These are phyloP conservation scores for Odobenus rosmarus DNA, from an alignment of 2,113 vertebrate species.

Conservation along the genomic window DNA sequence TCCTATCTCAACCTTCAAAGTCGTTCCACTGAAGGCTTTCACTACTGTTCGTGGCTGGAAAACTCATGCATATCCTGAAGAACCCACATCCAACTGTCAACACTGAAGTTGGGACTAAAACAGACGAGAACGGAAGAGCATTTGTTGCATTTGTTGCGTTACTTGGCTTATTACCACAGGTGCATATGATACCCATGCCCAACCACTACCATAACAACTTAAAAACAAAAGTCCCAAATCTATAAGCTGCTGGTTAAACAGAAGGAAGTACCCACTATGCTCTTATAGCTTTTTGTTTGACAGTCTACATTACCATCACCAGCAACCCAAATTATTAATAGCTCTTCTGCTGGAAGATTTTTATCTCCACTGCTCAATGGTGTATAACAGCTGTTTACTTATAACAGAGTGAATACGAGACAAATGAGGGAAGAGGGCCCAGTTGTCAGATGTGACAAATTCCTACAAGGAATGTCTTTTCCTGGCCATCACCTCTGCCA, in stretches of 20 bases:
- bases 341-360: background rate
- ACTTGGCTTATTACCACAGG: background rate
- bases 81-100: background rate
- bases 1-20: background rate
- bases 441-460: slow-evolving; percentile 46
- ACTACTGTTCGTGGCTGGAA: background rate
- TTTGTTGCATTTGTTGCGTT: background rate
- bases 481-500: background rate
- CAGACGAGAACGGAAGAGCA: background rate
- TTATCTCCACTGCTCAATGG: background rate
- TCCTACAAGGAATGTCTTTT: background rate
- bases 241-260: background rate
- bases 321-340: background rate
- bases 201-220: background rate
- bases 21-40: background rate
- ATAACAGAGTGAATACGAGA: slow-evolving; percentile 16
- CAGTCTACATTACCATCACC: background rate
- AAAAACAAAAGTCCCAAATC: background rate
- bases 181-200: background rate
- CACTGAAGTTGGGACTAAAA: background rate
- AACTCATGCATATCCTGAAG: background rate
- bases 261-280: background rate
- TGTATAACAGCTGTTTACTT: background rate
- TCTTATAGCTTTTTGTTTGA: background rate
- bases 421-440: background rate